Conservation (phyloP, 2,888 invertebrate genomes). For the Drosophila subsilvestris region DNA sequence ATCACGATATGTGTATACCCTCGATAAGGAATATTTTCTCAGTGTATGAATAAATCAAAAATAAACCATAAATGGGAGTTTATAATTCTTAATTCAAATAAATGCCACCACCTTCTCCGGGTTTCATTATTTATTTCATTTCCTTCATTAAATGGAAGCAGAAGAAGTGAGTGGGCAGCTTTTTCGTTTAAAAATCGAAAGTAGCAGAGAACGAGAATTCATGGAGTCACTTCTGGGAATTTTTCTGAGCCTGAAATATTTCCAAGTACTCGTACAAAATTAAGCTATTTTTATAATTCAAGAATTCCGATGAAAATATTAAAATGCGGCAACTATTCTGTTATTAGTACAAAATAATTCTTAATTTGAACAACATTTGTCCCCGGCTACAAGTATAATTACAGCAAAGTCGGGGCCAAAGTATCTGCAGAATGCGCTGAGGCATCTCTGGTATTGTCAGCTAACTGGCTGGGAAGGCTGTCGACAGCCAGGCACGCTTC, state of each 20-base stretch:
- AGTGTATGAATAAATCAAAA: not conserved
- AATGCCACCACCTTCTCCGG: no score
- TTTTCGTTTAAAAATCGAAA: not conserved
- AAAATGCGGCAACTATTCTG: not conserved
- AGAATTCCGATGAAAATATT: not conserved
- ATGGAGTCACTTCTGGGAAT: not conserved
- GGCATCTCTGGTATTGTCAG: conserved; percentile 20
- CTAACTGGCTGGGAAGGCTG: not conserved
- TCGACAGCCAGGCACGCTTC: conserved; percentile 27
- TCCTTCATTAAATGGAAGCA: no score
- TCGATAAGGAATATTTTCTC: no score
- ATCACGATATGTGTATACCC: not conserved
- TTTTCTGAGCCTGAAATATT: not conserved
- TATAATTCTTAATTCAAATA: no score
- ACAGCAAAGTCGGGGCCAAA: conserved; percentile 3
- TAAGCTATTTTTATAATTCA: not conserved
- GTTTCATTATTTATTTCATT: no score
- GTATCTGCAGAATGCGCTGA: conserved; percentile 21
- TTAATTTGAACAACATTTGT: not conserved
- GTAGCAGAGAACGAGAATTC: not conserved
- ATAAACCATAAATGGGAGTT: not conserved
- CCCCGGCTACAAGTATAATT: conserved; percentile 7
- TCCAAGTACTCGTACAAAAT: not conserved
- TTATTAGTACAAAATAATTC: not conserved
- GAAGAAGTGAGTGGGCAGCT: no score